Percentiles rank a stretch among this genome's conserved stretches.
Evolutionary conservation across 30 jellyfish, hydroid and myxozoan genomes (phyloP).

Genomic region (Aurelia aurita complex sp. Pacific): DNA sequence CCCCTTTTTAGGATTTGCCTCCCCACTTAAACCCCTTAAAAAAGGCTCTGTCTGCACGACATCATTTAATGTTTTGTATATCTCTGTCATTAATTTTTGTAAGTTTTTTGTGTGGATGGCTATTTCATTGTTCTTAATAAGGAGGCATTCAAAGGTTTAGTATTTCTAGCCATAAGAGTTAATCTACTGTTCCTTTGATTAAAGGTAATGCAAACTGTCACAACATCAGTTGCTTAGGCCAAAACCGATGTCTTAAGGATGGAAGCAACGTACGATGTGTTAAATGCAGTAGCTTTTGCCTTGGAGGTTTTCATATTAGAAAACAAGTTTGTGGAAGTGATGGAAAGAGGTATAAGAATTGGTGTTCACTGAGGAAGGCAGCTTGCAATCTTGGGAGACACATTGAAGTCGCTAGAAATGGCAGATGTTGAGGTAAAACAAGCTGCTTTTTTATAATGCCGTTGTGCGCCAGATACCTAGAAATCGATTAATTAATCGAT

Average conservation of each 20-base stretch:
- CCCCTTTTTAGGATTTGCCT: too few relatives aligned
- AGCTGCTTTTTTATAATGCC: not conserved
- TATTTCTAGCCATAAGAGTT: too few relatives aligned
- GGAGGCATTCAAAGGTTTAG: too few relatives aligned
- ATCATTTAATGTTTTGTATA: too few relatives aligned
- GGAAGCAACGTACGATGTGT: conserved; percentile 59
- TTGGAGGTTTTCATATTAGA: conserved; percentile 45
- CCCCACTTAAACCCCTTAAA: too few relatives aligned
- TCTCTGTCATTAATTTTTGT: too few relatives aligned
- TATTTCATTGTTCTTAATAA: too few relatives aligned
- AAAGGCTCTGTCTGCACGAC: too few relatives aligned
- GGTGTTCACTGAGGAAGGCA: conserved; percentile 69
- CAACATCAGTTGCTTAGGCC: conserved; percentile 37
- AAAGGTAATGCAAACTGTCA: conserved; percentile 25
- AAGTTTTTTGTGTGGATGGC: too few relatives aligned
- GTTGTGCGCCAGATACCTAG: too few relatives aligned
- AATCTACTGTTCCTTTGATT: too few relatives aligned
- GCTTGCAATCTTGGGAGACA: conserved; percentile 64
- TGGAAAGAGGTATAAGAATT: conserved; percentile 49
- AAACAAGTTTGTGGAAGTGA: conserved; percentile 67
- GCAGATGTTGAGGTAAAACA: conserved; percentile 61
- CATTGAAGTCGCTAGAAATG: conserved; percentile 43
- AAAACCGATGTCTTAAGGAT: conserved; percentile 52
- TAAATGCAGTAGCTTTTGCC: conserved; percentile 52
- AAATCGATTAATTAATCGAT: too few relatives aligned